These are phyloP conservation scores for Andricus grossulariae DNA, from an alignment of 1,140 invertebrate genomes.

Conservation along the genomic window DNA sequence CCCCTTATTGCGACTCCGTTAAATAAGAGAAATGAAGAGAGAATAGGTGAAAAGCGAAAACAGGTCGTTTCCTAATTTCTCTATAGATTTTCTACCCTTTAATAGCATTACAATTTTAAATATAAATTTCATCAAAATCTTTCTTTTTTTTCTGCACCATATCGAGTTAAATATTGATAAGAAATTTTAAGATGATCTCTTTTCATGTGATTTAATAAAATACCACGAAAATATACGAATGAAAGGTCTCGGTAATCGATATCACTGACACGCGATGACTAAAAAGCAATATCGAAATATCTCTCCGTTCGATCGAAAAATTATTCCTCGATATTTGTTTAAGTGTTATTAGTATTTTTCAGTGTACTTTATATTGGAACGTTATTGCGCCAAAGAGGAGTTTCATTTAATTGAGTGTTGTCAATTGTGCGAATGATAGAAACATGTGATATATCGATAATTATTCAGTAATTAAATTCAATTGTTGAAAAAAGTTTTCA, in stretches of 20 bases:
- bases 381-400: conserved; percentile 8
- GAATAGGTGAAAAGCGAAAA: background rate
- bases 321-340: background rate
- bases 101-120: too few species aligned
- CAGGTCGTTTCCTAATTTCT: conserved; percentile 5
- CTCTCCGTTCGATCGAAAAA: background rate
- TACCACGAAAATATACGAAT: background rate
- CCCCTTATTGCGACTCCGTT: conserved; percentile 27
- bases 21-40: conserved; percentile 32
- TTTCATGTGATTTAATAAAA: background rate
- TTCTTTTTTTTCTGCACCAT: background rate
- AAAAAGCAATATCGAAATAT: conserved; percentile 18
- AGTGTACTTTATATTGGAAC: background rate
- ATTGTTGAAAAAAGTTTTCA: background rate
- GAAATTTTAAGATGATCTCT: too few species aligned
- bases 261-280: background rate
- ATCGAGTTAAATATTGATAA: too few species aligned
- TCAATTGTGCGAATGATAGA: background rate
- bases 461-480: background rate
- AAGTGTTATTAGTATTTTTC: conserved; percentile 22
- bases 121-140: background rate
- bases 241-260: background rate
- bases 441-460: background rate
- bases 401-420: background rate
- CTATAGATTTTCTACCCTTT: background rate